Evolutionary conservation across 2,888 invertebrate genomes (phyloP).

Genomic region (Tetramorium bicarinatum): DNA sequence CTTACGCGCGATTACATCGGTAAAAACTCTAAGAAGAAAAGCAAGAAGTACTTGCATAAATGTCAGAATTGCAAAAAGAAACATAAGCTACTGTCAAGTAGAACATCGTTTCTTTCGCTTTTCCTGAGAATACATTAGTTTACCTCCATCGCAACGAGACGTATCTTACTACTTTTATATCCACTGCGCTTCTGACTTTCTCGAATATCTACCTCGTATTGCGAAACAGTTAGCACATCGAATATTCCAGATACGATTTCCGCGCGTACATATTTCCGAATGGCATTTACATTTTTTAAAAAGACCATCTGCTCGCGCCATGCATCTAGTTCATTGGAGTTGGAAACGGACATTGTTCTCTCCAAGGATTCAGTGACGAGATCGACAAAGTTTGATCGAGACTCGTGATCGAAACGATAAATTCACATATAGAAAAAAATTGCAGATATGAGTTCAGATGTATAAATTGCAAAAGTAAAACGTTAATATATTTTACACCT

Average conservation of each 20-base stretch:
- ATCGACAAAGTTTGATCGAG: constrained; percentile 73
- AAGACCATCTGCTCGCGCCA: not conserved
- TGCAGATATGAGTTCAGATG: not conserved
- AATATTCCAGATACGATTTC: constrained; percentile 26
- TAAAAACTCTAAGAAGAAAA: constrained; percentile 1
- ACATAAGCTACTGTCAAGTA: not conserved
- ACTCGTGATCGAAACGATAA: constrained; percentile 55
- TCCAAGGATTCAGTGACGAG: constrained; percentile 56
- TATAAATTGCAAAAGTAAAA: constrained; percentile 43
- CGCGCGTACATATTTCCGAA: not conserved
- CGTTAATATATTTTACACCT: not conserved
- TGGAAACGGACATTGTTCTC: constrained; percentile 55
- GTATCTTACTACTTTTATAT: constrained; percentile 45
- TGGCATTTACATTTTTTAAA: constrained; percentile 42
- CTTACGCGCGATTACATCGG: not conserved
- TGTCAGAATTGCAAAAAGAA: constrained; percentile 17
- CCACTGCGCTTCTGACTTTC: not conserved
- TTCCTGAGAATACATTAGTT: constrained; percentile 1
- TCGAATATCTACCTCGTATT: constrained; percentile 22
- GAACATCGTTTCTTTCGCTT: not conserved
- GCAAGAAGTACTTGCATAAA: not conserved
- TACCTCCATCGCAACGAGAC: constrained; percentile 5
- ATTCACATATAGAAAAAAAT: not conserved
- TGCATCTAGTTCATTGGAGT: constrained; percentile 49
- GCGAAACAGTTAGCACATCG: not conserved